Evolutionary conservation across 2,113 vertebrate species (phyloP).

Genomic region (Speoplatyrhinus poulsoni): DNA sequence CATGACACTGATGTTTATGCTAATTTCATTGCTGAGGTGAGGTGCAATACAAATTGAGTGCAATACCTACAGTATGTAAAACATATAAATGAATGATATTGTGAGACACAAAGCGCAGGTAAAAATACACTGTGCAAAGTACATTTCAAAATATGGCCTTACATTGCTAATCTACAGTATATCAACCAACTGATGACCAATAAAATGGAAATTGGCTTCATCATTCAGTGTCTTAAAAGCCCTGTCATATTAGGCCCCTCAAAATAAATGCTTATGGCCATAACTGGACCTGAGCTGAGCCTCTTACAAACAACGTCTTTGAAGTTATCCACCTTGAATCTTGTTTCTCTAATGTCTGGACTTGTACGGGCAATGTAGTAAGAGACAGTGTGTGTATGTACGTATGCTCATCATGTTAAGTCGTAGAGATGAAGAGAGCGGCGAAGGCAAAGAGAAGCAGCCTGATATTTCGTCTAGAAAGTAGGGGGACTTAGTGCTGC

Average conservation of each 20-base stretch:
- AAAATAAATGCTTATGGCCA: constrained; percentile 12
- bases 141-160: not conserved
- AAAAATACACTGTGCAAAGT: too few relatives aligned
- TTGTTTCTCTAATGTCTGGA: constrained; percentile 19
- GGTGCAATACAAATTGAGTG: too few relatives aligned
- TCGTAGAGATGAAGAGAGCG: constrained; percentile 4
- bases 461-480: constrained; percentile 43
- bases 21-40: too few relatives aligned
- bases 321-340: too few relatives aligned
- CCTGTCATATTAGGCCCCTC: constrained; percentile 9
- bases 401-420: not conserved
- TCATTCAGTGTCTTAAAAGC: not conserved
- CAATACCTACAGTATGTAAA: too few relatives aligned
- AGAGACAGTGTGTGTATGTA: not conserved
- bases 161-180: not conserved
- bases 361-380: not conserved
- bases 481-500: constrained; percentile 54
- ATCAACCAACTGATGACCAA: not conserved
- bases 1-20: too few relatives aligned
- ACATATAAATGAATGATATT: too few relatives aligned
- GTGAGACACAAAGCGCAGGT: too few relatives aligned
- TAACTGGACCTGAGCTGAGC: constrained; percentile 15
- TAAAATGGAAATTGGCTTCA: constrained; percentile 4
- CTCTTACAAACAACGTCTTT: not conserved
- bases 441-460: constrained; percentile 17